A percentile compares a stretch with the other conserved stretches of the same genome.
Conservation (phyloP, 1,140 invertebrate genomes). For the Agrypnia vestita region DNA sequence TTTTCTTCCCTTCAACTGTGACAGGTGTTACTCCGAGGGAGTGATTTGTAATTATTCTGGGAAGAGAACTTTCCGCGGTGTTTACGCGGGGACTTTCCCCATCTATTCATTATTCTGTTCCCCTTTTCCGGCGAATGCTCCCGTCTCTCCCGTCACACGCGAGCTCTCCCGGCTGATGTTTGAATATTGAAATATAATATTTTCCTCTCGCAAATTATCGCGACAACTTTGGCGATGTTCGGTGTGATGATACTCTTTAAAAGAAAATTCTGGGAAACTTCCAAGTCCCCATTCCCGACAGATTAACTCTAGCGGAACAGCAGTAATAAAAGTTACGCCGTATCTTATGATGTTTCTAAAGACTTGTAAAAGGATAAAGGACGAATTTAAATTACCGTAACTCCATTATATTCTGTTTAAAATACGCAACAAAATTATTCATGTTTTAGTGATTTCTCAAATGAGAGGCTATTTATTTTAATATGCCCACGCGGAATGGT, state of each 20-base stretch:
- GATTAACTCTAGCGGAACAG: conserved; percentile 7
- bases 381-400: no score
- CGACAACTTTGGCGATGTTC: conserved; percentile 37
- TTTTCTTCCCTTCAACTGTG: conserved; percentile 40
- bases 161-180: conserved; percentile 22
- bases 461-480: no score
- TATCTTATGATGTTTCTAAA: conserved; percentile 13
- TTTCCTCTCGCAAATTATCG: conserved; percentile 34
- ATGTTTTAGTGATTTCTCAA: no score
- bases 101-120: conserved; percentile 32
- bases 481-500: no score
- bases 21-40: conserved; percentile 46
- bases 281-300: not conserved
- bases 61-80: conserved; percentile 1
- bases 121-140: not conserved
- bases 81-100: conserved; percentile 28
- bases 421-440: no score
- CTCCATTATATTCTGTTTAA: no score
- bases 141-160: conserved; percentile 29
- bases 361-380: not conserved
- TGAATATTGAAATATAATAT: conserved; percentile 41
- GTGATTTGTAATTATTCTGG: conserved; percentile 51
- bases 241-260: conserved; percentile 20
- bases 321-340: conserved; percentile 21
- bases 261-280: conserved; percentile 27